phyloP scores from a whole-genome alignment of 2,113 vertebrate species.

The Oreocharis arfaki region DNA sequence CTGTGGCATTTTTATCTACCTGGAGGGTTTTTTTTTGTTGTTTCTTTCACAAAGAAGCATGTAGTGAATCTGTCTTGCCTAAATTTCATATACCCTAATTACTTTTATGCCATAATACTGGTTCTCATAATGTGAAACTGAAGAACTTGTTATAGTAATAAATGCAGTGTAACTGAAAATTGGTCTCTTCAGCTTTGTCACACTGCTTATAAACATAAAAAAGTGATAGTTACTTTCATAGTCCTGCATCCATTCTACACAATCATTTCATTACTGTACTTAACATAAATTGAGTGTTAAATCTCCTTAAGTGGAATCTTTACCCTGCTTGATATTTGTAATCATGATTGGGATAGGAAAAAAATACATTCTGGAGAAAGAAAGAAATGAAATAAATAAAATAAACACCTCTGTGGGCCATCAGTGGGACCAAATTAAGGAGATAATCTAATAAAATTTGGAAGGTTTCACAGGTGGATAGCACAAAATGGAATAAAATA shows the following conservation, averaged over 20 bases:
- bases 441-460: background rate
- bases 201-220: background rate
- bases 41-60: background rate
- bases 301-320: background rate
- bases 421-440: background rate
- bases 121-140: background rate
- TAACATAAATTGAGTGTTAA: background rate
- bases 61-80: background rate
- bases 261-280: background rate
- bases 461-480: background rate
- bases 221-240: background rate
- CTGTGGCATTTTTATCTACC: background rate
- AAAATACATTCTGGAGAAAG: background rate
- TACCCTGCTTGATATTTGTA: background rate
- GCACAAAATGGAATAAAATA: background rate
- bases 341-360: background rate
- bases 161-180: background rate
- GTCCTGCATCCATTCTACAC: background rate
- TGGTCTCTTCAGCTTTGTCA: background rate
- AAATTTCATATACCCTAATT: background rate
- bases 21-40: background rate
- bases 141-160: background rate
- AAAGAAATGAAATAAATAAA: background rate
- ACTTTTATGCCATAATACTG: background rate
- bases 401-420: background rate